phyloP scores from a whole-genome alignment of 2,113 vertebrate genomes.

The Ammospiza nelsoni region DNA sequence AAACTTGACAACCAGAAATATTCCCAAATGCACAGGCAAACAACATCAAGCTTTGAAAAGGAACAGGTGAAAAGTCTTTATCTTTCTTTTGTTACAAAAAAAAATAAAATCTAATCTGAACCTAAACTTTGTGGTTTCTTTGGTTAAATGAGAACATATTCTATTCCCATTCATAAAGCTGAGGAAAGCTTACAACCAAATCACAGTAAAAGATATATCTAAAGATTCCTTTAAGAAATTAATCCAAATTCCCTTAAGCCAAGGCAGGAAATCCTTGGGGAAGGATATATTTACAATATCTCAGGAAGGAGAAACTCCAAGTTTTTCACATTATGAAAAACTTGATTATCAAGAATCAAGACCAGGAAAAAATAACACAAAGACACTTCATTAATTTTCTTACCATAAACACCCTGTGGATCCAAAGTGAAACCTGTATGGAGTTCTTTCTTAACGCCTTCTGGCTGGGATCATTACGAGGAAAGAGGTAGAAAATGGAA shows the following conservation, averaged over 20 bases:
- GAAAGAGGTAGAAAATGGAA: not conserved
- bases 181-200: not conserved
- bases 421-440: conserved; percentile 82
- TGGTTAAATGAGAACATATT: not conserved
- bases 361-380: not conserved
- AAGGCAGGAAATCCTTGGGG: not conserved
- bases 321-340: not conserved
- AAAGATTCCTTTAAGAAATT: not conserved
- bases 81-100: not conserved
- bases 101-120: not conserved
- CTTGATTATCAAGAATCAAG: not conserved
- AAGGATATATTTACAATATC: not conserved
- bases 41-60: not conserved
- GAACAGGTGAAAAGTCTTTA: not conserved
- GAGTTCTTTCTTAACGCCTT: conserved; percentile 84
- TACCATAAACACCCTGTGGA: conserved; percentile 89
- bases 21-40: not conserved
- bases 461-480: conserved; percentile 81
- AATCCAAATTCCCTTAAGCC: not conserved
- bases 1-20: not conserved
- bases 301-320: not conserved
- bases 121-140: not conserved
- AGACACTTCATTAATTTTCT: not conserved
- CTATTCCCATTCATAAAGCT: not conserved
- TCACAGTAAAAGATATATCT: not conserved